Conservation (phyloP, 2,888 invertebrate genomes). For the Thereva nobilitata region DNA sequence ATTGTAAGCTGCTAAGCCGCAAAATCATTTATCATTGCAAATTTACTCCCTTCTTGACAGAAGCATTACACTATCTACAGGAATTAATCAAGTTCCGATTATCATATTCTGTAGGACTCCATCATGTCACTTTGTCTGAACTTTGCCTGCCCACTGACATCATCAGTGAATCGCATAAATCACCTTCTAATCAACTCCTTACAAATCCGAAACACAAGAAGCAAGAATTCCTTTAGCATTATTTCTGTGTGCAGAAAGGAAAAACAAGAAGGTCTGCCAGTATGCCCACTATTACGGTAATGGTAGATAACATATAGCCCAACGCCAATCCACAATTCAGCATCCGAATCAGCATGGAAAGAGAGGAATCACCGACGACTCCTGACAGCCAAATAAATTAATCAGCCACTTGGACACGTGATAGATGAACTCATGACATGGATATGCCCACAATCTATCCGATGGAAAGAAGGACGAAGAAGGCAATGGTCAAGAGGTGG, state of each 20-base stretch:
- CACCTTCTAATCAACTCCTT: constrained; percentile 30
- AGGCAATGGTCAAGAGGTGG: constrained; percentile 37
- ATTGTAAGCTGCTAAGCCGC: neutral
- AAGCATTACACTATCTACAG: constrained; percentile 7
- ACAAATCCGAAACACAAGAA: neutral
- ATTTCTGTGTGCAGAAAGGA: constrained; percentile 8
- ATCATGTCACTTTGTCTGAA: constrained; percentile 26
- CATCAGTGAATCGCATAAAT: constrained; percentile 33
- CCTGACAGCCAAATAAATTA: constrained; percentile 46
- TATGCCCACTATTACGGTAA: constrained; percentile 1
- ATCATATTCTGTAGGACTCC: constrained; percentile 26
- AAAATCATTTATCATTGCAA: constrained; percentile 10
- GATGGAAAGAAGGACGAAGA: constrained; percentile 37
- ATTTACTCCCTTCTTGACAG: constrained; percentile 12
- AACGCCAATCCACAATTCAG: constrained; percentile 32
- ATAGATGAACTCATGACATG: constrained; percentile 47
- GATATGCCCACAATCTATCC: constrained; percentile 39
- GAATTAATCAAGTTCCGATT: constrained; percentile 28
- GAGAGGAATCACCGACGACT: constrained; percentile 43
- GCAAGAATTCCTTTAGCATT: constrained; percentile 9
- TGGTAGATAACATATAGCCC: constrained; percentile 8
- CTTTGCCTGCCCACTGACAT: constrained; percentile 26
- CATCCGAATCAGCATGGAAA: constrained; percentile 29
- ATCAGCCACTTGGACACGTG: constrained; percentile 46
- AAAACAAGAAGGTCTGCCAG: neutral